A percentile compares a stretch with the other conserved stretches of the same genome.
Conservation (phyloP, 2,797 vertebrate species). For the Tolypeutes matacus region DNA sequence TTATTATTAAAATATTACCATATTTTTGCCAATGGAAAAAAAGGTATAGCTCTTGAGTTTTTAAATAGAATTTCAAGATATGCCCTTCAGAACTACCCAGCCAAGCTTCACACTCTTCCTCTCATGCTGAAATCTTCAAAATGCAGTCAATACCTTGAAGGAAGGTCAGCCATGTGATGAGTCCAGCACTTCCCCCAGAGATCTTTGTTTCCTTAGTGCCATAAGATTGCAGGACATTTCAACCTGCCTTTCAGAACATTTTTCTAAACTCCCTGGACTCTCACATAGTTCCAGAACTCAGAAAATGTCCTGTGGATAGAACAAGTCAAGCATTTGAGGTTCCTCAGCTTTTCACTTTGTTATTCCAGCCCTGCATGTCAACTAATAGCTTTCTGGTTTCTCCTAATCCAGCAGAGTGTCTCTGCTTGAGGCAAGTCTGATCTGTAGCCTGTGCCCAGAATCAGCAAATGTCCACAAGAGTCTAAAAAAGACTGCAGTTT, state of each 20-base stretch:
- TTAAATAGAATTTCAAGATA: not conserved
- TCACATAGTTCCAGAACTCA: not conserved
- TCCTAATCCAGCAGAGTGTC: not conserved
- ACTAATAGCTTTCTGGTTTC: not conserved
- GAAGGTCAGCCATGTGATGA: not conserved
- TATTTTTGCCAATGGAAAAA: not conserved
- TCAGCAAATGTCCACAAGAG: not conserved
- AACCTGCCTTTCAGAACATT: not conserved
- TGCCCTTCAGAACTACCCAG: not conserved
- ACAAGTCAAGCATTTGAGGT: not conserved
- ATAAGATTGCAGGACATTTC: not conserved
- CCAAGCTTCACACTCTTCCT: not conserved
- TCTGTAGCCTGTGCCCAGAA: not conserved
- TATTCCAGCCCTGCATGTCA: not conserved
- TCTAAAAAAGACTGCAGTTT: not conserved
- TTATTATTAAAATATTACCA: not conserved
- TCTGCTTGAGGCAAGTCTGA: not conserved
- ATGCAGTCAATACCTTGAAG: not conserved
- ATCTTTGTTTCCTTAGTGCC: not conserved
- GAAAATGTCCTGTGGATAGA: constrained; percentile 47
- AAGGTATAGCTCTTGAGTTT: not conserved
- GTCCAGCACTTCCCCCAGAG: not conserved
- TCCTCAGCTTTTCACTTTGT: not conserved
- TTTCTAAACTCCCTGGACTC: not conserved
- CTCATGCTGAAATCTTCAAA: not conserved